phyloP scores from a whole-genome alignment of 2,113 vertebrate species.

The Melanerpes formicivorus region DNA sequence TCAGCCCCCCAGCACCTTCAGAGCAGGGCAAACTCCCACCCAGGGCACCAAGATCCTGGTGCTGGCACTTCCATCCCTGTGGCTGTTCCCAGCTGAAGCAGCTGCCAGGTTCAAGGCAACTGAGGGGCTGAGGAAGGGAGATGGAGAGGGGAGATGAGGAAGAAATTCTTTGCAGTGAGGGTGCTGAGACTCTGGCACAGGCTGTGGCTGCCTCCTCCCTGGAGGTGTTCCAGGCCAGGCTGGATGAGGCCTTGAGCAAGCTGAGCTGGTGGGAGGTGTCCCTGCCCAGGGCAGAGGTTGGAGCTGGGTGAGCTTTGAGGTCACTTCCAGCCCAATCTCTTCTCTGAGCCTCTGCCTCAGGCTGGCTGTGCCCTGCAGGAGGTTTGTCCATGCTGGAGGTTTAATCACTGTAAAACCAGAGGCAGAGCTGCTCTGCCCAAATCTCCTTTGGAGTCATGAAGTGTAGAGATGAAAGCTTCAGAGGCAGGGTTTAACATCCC shows the following conservation, averaged over 20 bases:
- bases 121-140: too few relatives aligned
- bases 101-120: not conserved
- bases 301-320: too few relatives aligned
- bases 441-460: not conserved
- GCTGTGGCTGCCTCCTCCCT: too few relatives aligned
- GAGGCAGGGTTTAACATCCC: not conserved
- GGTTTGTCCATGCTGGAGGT: not conserved
- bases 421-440: not conserved
- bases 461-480: not conserved
- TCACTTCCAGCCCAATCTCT: too few relatives aligned
- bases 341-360: not conserved
- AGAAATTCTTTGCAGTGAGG: too few relatives aligned
- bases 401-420: rapidly evolving
- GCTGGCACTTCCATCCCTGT: rapidly evolving
- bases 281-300: too few relatives aligned
- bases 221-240: too few relatives aligned
- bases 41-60: rapidly evolving
- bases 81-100: not conserved
- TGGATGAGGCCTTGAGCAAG: too few relatives aligned
- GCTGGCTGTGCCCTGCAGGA: not conserved
- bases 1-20: not conserved
- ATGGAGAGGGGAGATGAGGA: too few relatives aligned
- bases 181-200: too few relatives aligned
- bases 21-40: not conserved
- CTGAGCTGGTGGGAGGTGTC: too few relatives aligned